Percentiles rank a stretch among this genome's conserved stretches.
Evolutionary conservation across 1,140 invertebrate genomes (phyloP).

Genomic region (Mizuhopecten yessoensis): DNA sequence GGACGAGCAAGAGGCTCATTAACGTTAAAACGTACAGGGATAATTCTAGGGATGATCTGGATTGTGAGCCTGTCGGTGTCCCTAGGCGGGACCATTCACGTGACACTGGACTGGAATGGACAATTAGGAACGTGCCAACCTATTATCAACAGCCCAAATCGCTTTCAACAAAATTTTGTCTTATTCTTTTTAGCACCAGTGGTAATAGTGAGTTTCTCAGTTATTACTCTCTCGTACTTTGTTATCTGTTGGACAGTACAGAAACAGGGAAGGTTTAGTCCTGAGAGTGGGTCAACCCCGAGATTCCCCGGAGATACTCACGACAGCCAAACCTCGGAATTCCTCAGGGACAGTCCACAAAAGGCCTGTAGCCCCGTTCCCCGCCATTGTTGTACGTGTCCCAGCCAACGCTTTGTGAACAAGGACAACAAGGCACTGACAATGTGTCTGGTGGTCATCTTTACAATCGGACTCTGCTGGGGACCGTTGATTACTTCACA

Average conservation of each 20-base stretch:
- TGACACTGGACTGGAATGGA: conserved; percentile 68
- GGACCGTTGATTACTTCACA: conserved; percentile 75
- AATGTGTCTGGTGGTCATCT: conserved; percentile 75
- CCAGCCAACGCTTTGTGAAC: conserved; percentile 63
- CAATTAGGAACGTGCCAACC: conserved; percentile 67
- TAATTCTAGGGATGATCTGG: conserved; percentile 71
- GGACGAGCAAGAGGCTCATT: conserved; percentile 64
- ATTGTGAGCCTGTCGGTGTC: conserved; percentile 65
- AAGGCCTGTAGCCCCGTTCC: not conserved
- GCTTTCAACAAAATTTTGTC: conserved; percentile 68
- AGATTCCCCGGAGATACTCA: conserved; percentile 41
- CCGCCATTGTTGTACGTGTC: conserved; percentile 65
- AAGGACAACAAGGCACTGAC: conserved; percentile 73
- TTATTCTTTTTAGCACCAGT: conserved; percentile 74
- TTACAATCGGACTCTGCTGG: conserved; percentile 74
- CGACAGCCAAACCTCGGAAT: conserved; percentile 48
- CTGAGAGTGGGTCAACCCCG: conserved; percentile 6
- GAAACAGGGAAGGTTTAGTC: conserved; percentile 57
- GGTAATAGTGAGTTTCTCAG: conserved; percentile 66
- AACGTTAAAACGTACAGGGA: conserved; percentile 60
- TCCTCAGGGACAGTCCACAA: conserved; percentile 43
- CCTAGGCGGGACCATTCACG: conserved; percentile 70
- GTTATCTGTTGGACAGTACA: conserved; percentile 68
- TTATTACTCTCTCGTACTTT: conserved; percentile 68
- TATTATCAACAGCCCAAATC: conserved; percentile 69